Evolutionary conservation across 2,888 invertebrate species (phyloP), one percentile per base, ranked within the genome.

Genomic region (Sminthurides aquaticus): DNA sequence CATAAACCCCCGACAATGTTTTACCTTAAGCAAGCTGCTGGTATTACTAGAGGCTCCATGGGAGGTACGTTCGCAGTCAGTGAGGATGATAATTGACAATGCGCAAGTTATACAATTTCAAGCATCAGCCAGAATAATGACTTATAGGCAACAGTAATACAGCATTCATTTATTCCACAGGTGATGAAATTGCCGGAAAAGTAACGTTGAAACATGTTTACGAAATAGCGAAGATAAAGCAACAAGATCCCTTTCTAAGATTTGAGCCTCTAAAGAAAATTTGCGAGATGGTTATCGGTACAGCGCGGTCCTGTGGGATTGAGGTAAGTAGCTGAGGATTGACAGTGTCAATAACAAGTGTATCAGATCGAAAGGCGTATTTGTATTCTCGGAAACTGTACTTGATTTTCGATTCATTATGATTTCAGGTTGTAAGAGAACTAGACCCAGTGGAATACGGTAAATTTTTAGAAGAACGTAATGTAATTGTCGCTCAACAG

Each of bases 191-290:
- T 27, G 85, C 88, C 74, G 99, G 99, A 1, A 93, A 88, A 82
- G 85, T 99, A 64, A 91, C 95, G 0, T 77, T 91, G 0, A 98
- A 95, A 78, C 99, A 99, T 80, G 79, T 99, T 18, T 99, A 96
- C 80, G 99, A 99, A 84, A 99, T 99, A 77, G 98, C 99, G 0
- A 84, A 86, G 79, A 89, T 99, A n/a, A 98, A 99, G 80, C 83
- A 86, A n/a, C 81, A 88, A 77, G 97, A 98, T 80, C 89, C 90
- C 2, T 80, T 87, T 0, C 78, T 87, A 26, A 84, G 86, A 75
- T 82, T 85, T 75, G 80, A 81, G 70, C 77, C 82, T 11, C 75
- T 90, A 68, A 76, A 90, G 79, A 84, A 88, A 77, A 84, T 97
- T 76, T 95, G 94, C 77, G 82, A 84, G 70, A 85, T 86, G 84